These are phyloP conservation scores for Polietes domitor DNA, from an alignment of 2,888 invertebrate species.

Conservation along the genomic window DNA sequence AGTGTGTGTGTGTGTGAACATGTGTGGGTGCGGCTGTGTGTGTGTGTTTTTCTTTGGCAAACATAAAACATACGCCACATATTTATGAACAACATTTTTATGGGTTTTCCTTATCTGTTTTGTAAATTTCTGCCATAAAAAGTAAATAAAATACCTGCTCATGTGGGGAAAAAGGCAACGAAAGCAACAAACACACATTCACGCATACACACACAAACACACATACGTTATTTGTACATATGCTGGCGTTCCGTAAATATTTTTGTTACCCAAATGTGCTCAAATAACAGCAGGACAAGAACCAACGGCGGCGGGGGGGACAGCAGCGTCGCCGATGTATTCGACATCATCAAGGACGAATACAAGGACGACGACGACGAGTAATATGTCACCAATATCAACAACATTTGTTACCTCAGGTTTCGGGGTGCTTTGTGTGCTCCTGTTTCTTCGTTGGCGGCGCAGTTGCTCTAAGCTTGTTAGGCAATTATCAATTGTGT, in stretches of 20 bases:
- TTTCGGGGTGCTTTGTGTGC: not conserved
- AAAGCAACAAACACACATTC: not conserved
- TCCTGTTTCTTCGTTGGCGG: not conserved
- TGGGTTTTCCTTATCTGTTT: conserved; percentile 41
- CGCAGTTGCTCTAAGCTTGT: conserved; percentile 18
- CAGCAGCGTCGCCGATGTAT: too few relatives aligned
- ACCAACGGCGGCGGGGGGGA: not conserved
- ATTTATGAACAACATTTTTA: conserved; percentile 42
- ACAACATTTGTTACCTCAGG: conserved; percentile 39
- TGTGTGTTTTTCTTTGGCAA: conserved; percentile 47
- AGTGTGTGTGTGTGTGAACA: not conserved
- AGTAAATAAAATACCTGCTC: conserved; percentile 51
- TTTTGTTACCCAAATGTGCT: conserved; percentile 30
- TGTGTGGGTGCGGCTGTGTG: conserved; percentile 14
- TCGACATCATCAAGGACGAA: too few relatives aligned
- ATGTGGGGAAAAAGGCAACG: conserved; percentile 35
- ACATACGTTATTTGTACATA: conserved; percentile 38
- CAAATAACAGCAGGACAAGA: not conserved
- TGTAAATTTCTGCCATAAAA: conserved; percentile 46
- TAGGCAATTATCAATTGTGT: conserved; percentile 41
- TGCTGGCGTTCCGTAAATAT: conserved; percentile 30
- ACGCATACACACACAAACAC: not conserved
- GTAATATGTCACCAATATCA: conserved; percentile 50
- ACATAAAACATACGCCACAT: conserved; percentile 35
- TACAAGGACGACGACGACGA: conserved; percentile 14